A percentile compares a stretch with the other conserved stretches of the same genome.
These are phyloP conservation scores for Oncorhynchus tshawytscha DNA, from an alignment of 2,113 vertebrate genomes.

Conservation along the genomic window DNA sequence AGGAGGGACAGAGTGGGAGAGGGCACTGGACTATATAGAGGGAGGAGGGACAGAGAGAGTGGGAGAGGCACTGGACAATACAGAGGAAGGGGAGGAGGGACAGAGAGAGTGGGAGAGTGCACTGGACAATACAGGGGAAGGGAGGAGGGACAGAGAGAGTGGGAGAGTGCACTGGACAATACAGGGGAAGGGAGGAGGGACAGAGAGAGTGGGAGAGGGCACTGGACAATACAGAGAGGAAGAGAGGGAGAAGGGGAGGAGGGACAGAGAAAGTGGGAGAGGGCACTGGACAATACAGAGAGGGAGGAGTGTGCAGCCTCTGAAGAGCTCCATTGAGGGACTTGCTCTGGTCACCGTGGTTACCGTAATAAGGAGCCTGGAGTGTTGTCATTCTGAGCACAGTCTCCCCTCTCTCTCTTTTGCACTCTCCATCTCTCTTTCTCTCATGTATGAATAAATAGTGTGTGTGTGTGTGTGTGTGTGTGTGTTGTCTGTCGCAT, in stretches of 20 bases:
- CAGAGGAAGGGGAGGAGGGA: too few species aligned
- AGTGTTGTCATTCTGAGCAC: conserved; percentile 44
- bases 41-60: too few species aligned
- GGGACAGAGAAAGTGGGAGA: too few species aligned
- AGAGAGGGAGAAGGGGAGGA: neutral
- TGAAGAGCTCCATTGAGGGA: conserved; percentile 34
- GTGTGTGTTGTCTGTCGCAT: conserved; percentile 62
- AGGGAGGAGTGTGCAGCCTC: conserved; percentile 15
- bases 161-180: too few species aligned
- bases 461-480: neutral
- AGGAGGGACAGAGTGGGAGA: too few species aligned
- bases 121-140: too few species aligned
- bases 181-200: too few species aligned
- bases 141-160: too few species aligned
- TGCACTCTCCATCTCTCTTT: neutral
- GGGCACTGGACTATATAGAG: too few species aligned
- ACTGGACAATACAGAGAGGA: neutral
- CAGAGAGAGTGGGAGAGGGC: too few species aligned
- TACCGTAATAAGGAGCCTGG: conserved; percentile 19
- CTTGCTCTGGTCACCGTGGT: conserved; percentile 41
- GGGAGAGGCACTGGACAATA: too few species aligned
- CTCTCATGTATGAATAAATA: neutral
- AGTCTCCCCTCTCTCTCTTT: neutral
- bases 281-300: conserved; percentile 20
- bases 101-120: too few species aligned